These are phyloP conservation scores for Entosphenus tridentatus DNA, from an alignment of 2,113 vertebrate species.

Conservation along the genomic window DNA sequence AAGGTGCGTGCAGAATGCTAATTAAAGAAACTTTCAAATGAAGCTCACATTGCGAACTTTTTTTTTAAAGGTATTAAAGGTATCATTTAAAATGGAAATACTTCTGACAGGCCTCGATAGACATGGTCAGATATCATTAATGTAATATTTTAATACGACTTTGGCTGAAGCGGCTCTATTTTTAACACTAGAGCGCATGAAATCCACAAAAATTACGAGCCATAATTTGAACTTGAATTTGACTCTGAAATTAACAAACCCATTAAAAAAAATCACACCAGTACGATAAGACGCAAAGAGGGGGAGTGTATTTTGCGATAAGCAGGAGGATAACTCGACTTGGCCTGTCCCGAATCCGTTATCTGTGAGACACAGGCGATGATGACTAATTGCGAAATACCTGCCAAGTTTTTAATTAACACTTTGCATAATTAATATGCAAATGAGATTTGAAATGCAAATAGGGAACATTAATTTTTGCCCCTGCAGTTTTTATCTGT, in stretches of 20 bases:
- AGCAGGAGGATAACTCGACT: conserved; percentile 1
- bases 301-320: conserved; percentile 5
- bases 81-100: too few relatives aligned
- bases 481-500: conserved; percentile 6
- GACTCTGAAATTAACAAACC: conserved; percentile 6
- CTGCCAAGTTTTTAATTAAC: conserved; percentile 6
- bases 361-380: conserved; percentile 4
- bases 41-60: too few relatives aligned
- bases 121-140: too few relatives aligned
- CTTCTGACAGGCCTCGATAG: too few relatives aligned
- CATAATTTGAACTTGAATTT: conserved; percentile 5
- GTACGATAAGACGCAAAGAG: conserved; percentile 5
- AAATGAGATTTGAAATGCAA: conserved; percentile 5
- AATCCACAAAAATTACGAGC: conserved; percentile 3
- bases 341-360: background rate
- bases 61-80: too few relatives aligned
- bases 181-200: background rate
- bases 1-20: too few relatives aligned
- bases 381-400: conserved; percentile 6
- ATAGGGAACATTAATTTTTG: conserved; percentile 2
- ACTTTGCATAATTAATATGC: conserved; percentile 5
- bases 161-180: background rate
- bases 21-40: too few relatives aligned
- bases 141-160: background rate
- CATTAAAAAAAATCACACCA: conserved; percentile 5